Base-by-base conservation (phyloP, 2,113 vertebrate species). In the Pyrgilauda ruficollis region DNA sequence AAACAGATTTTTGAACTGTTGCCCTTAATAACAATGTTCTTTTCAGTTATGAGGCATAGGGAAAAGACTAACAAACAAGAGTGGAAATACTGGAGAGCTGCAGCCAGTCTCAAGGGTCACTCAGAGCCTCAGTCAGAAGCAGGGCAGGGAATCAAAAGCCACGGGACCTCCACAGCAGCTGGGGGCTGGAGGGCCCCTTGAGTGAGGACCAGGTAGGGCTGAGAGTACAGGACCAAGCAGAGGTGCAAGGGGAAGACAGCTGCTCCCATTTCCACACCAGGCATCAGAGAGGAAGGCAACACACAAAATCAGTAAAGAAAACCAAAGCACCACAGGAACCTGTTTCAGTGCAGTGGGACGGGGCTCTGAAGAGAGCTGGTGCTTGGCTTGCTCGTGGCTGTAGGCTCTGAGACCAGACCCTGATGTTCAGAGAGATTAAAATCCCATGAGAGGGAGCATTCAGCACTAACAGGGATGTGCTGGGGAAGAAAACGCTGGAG, bases 401-500 rank as follows among this genome's bases (percentile, higher is more conserved):
- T 6, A 24, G 12, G 15, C 26, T 59, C 13, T 7, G 30, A 72
- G 39, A 61, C 18, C 66, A 18, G 39, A 37, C 47, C 62, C 21
- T 39, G 53, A 10, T 4, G 12, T 56, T 23, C 66, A 56, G 52
- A 21, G 28, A 78, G 39, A 14, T 50, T 17, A 62, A 87, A 84
- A 30, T 12, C 47, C 31, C 3, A 0, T 35, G 28, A 56, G 50
- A 82, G 61, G 44, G 30, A 88, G 24, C 7, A 7, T 11, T 58
- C n/a, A 73, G 55, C 33, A 28, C 17, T 35, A 23, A 22, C 3
- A 0, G 56, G 41, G 63, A 52, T 20, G 9, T 22, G 15, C 10
- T 13, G 6, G 52, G 59, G 33, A 76, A 83, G 62, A 75, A 62
- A 66, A 50, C 0, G 0, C 21, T 2, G 2, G 20, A 58, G 35